phyloP scores from a whole-genome alignment of 2,888 invertebrate genomes.

The Amblyteles armatorius region DNA sequence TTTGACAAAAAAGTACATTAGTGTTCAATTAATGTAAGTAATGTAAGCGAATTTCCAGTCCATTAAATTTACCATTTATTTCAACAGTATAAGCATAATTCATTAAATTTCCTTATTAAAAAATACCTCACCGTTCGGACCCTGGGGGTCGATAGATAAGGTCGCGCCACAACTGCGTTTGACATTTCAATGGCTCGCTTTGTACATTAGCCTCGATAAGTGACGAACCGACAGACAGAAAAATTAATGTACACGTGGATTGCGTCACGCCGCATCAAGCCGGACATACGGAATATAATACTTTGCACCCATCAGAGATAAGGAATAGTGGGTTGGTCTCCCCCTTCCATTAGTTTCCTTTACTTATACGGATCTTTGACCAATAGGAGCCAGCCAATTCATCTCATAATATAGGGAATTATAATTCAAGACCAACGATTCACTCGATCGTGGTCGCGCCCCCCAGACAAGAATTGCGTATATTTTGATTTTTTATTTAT shows the following conservation, averaged over 20 bases:
- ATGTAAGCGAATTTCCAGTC: too few relatives aligned
- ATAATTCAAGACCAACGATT: slow-evolving; percentile 38
- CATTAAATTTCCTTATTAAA: not conserved
- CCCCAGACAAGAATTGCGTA: slow-evolving; percentile 24
- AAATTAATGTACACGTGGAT: slow-evolving; percentile 41
- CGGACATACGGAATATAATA: slow-evolving; percentile 51
- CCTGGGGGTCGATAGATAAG: not conserved
- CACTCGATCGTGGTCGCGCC: slow-evolving; percentile 30
- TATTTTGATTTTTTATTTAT: slow-evolving; percentile 20
- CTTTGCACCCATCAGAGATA: slow-evolving; percentile 60
- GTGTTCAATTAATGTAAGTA: too few relatives aligned
- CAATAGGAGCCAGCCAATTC: slow-evolving; percentile 21
- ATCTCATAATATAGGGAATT: not conserved
- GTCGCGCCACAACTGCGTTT: not conserved
- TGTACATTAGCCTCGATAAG: slow-evolving; percentile 34
- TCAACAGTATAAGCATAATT: not conserved
- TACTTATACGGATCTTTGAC: slow-evolving; percentile 28
- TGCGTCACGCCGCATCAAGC: slow-evolving; percentile 18
- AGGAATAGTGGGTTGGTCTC: slow-evolving; percentile 45
- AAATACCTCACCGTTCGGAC: not conserved
- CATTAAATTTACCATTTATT: too few relatives aligned
- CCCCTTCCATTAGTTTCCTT: not conserved
- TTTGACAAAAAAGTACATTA: too few relatives aligned
- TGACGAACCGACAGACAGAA: not conserved
- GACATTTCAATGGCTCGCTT: not conserved